Evolutionary conservation across 2,888 invertebrate species (phyloP).

Genomic region (Xestia sexstrigata): DNA sequence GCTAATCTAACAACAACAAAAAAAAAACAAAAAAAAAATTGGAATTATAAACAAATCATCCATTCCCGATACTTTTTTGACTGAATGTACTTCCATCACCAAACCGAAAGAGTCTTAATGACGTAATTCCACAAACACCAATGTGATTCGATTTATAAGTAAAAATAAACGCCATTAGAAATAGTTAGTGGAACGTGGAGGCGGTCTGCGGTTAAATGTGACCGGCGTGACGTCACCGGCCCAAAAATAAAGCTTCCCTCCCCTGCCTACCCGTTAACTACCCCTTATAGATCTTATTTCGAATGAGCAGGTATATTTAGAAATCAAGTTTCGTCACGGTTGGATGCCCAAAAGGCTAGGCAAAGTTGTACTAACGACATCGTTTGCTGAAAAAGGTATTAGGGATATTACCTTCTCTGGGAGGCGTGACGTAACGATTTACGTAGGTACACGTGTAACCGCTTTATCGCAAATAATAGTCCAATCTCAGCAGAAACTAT

Average conservation of each 20-base stretch:
- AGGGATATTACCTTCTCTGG: not conserved
- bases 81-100: no score
- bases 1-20: no score
- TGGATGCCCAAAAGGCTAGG: slow-evolving; percentile 11
- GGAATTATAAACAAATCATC: no score
- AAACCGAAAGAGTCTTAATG: not conserved
- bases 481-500: not conserved
- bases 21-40: no score
- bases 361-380: slow-evolving; percentile 27
- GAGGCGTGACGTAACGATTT: slow-evolving; percentile 4
- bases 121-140: not conserved
- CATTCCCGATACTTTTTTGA: no score
- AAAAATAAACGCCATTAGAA: slow-evolving; percentile 24
- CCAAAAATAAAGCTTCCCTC: slow-evolving; percentile 48
- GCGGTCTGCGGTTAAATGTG: slow-evolving; percentile 33
- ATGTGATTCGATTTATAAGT: not conserved
- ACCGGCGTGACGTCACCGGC: slow-evolving; percentile 49
- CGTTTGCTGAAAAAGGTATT: slow-evolving; percentile 18
- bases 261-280: slow-evolving; percentile 44
- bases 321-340: slow-evolving; percentile 39
- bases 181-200: slow-evolving; percentile 22
- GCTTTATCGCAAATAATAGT: not conserved
- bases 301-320: slow-evolving; percentile 27
- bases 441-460: not conserved
- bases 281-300: slow-evolving; percentile 54